Evolutionary conservation across 2,797 vertebrate species (phyloP).

Genomic region (Tenualosa thibaudeaui): DNA sequence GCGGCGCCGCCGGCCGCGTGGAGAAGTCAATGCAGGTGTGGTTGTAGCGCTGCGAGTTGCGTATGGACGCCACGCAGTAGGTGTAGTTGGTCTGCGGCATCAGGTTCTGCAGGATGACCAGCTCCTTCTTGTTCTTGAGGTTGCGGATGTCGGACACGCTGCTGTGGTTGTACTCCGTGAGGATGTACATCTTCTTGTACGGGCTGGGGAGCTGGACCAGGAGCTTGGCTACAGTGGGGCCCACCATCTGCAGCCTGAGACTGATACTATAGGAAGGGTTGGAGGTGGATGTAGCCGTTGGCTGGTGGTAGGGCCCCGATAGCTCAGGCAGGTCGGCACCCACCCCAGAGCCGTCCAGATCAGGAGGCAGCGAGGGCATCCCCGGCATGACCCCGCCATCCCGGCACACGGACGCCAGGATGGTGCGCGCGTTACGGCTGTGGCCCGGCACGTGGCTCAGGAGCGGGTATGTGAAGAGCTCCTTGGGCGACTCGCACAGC

Average conservation of each 20-base stretch:
- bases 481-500: constrained; percentile 92
- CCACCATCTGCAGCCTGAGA: constrained; percentile 89
- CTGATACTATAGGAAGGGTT: constrained; percentile 85
- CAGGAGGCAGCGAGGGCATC: constrained; percentile 83
- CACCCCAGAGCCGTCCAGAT: constrained; percentile 89
- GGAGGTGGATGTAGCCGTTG: constrained; percentile 78
- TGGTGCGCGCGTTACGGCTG: constrained; percentile 90
- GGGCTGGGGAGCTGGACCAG: constrained; percentile 93
- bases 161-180: constrained; percentile 94
- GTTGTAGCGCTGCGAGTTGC: constrained; percentile 92
- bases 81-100: constrained; percentile 94
- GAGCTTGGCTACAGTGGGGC: constrained; percentile 87
- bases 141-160: constrained; percentile 92
- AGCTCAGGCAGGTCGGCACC: constrained; percentile 76
- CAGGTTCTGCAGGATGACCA: constrained; percentile 87
- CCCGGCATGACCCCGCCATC: constrained; percentile 87
- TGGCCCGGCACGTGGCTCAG: constrained; percentile 84
- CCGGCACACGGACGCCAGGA: constrained; percentile 88
- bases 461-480: constrained; percentile 89
- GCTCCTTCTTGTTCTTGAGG: constrained; percentile 91
- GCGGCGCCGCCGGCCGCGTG: constrained; percentile 74
- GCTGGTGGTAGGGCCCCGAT: constrained; percentile 76
- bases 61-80: constrained; percentile 94
- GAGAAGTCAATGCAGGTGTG: constrained; percentile 85
- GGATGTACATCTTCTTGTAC: constrained; percentile 96